Conservation (phyloP, 2,888 invertebrate species). For the Branchipolynoe longqiensis region DNA sequence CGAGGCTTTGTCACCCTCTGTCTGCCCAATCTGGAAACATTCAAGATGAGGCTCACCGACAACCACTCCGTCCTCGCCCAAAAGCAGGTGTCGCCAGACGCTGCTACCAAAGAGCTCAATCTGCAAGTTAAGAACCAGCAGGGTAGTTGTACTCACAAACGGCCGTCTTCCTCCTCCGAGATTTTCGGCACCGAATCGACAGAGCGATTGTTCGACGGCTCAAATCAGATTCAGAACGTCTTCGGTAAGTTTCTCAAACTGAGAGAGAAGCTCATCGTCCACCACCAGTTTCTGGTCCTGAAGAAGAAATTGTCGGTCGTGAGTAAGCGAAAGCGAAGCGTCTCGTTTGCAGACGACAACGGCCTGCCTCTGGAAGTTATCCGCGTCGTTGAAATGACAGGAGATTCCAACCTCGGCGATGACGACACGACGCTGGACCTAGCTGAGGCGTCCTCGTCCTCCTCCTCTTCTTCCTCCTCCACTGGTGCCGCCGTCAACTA, state of each 20-base stretch:
- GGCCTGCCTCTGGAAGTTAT: conserved; percentile 23
- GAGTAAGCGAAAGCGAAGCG: conserved; percentile 20
- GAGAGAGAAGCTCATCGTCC: conserved; percentile 16
- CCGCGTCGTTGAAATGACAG: not conserved
- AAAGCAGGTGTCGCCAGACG: not conserved
- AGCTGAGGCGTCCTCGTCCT: not conserved
- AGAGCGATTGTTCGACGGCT: too few species aligned
- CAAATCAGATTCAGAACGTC: not conserved
- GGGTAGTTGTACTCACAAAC: too few species aligned
- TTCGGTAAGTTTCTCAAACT: conserved; percentile 3
- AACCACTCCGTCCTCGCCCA: not conserved
- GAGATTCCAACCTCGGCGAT: not conserved
- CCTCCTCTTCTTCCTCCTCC: too few species aligned
- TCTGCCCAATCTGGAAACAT: not conserved
- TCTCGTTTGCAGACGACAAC: conserved; percentile 46
- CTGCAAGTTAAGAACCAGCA: too few species aligned
- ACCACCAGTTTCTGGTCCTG: not conserved
- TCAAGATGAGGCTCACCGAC: conserved; percentile 5
- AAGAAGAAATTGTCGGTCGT: conserved; percentile 5
- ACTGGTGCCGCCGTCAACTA: too few species aligned
- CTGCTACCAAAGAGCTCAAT: too few species aligned
- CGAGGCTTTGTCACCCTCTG: not conserved
- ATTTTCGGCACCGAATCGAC: not conserved
- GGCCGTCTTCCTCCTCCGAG: conserved; percentile 16
- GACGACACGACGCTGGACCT: not conserved